Base-by-base conservation (phyloP, 2,797 vertebrate species). In the Diceros bicornis region DNA sequence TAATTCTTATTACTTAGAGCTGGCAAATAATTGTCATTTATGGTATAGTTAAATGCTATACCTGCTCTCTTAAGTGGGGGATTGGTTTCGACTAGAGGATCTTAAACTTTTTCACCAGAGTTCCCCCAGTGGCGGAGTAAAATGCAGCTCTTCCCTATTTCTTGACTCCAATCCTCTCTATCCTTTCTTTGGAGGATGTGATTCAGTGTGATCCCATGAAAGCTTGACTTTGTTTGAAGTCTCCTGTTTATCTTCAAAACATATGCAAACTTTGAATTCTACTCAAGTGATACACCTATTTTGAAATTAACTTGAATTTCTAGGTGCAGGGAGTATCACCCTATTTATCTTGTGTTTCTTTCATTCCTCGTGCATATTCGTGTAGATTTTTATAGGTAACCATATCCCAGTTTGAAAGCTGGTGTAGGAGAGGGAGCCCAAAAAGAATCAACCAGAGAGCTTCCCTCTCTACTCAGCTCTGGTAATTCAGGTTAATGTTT, bases 401-500 rank as follows among this genome's bases (percentile, higher is more conserved):
- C 17, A 32, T 62, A 85, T 79, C 13, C 21, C 6, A 72, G 4
- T 87, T 87, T 74, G 37, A 72, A 91, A 92, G 66, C 20, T 66
- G 47, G n/a, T 66, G 21, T 89, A 47, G 16, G 21, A 89, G 9
- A 78, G 16, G 16, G 7, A 84, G 21, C 9, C 21, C 64, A 84
- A 66, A 72, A 10, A 89, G 7, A 84, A 84, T n/a, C 1, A 20
- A 74, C n/a, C 34, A 85, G 62, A 57, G 29, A 72, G 17, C 50
- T 95, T 71, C 52, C 44, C 25, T 89, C 21, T 95, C 50, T 61
- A 44, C 25, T 86, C 14, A 82, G n/a, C 27, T 81, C n/a, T 90
- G 74, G 81, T 89, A 61, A 84, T 74, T 66, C 88, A 89, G 41
- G 57, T 92, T 69, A 66, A 25, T 55, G 13, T 92, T 93, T 89